Evolutionary conservation across 2,797 vertebrate species (phyloP), one percentile per base, ranked within the genome.

Genomic region (Melanotaenia nigrans): DNA sequence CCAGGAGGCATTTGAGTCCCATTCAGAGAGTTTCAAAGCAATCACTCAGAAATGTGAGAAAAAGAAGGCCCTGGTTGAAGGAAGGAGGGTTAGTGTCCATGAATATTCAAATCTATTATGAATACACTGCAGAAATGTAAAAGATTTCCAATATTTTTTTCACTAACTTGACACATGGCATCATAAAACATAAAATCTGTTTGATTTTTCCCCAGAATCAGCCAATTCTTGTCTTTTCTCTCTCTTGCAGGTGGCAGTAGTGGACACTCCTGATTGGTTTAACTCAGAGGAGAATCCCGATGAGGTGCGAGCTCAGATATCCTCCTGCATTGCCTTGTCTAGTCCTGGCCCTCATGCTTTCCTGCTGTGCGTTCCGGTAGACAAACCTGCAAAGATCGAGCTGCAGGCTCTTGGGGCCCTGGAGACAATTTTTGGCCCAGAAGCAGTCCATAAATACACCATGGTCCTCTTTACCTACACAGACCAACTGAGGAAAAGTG

Each of bases 191-290:
- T 28, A 13, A 33, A 62, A 53, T 13, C 24, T 32, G 6, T 32
- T 16, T 20, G 1, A 38, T 67, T 66, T 66, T 60, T 25, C 25
- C 4, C 10, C 28, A n/a, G 3, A 76, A 11, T 63, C 28, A 28
- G 8, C 56, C 28, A 10, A 12, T 24, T 66, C 10, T 57, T n/a
- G 13, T 82, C 25, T 77, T 25, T 36, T 76, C 10, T 74, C 32
- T 65, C 28, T 3, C 65, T 79, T 75, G 64, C 71, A 95, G 94
- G 86, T 95, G 78, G 84, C 91, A 3, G 88, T 95, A 66, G 91
- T 95, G 58, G 92, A 95, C 75, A 95, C 94, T 1, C 93, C 94
- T 16, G 94, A 95, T 86, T 95, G 93, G 94, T 92, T 94, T 65
- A 69, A 84, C 56, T 83, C 93, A 0, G 89, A 94, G 65, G 68